Percentiles rank a stretch among this genome's conserved stretches.
phyloP scores from a whole-genome alignment of 2,797 vertebrate species.

The Arctocebus calabarensis region DNA sequence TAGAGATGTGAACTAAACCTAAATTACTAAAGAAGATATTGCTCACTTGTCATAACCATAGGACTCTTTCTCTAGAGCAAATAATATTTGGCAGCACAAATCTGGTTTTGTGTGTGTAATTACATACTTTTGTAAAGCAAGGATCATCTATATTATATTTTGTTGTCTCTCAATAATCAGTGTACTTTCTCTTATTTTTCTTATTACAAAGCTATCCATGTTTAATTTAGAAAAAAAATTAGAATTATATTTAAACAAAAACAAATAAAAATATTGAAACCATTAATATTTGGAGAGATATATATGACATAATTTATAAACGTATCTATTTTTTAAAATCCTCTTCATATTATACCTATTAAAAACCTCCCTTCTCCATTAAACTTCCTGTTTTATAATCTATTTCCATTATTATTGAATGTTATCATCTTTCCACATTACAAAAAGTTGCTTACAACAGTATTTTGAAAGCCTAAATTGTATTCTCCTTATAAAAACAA shows the following conservation, averaged over 20 bases:
- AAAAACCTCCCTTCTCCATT: not conserved
- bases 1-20: not conserved
- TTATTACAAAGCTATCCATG: not conserved
- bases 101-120: not conserved
- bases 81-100: not conserved
- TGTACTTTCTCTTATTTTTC: not conserved
- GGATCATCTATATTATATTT: not conserved
- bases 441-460: not conserved
- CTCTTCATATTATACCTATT: not conserved
- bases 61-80: not conserved
- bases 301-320: not conserved
- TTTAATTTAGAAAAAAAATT: conserved; percentile 11
- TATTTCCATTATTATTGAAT: conserved; percentile 18
- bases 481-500: not conserved
- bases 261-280: not conserved
- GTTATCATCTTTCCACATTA: not conserved
- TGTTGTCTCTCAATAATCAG: not conserved
- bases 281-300: not conserved
- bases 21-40: not conserved
- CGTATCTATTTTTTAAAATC: not conserved
- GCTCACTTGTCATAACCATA: not conserved
- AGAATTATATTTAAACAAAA: not conserved
- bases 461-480: conserved; percentile 15
- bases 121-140: conserved; percentile 9
- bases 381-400: not conserved